These are phyloP conservation scores for Tetramorium alpestre DNA, from an alignment of 1,140 invertebrate genomes.

Conservation along the genomic window DNA sequence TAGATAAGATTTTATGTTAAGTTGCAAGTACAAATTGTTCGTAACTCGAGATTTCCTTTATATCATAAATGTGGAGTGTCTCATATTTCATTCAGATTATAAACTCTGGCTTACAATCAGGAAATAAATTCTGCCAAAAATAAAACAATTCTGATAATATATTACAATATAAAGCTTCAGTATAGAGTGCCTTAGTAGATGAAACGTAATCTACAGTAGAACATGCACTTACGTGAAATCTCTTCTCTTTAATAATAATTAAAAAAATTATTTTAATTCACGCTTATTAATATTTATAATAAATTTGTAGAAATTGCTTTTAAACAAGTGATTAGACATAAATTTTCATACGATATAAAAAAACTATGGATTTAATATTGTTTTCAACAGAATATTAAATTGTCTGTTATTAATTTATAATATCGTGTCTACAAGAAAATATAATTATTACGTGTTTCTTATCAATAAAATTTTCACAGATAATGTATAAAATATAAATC, in stretches of 20 bases:
- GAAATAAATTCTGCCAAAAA: constrained; percentile 49
- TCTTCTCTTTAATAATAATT: constrained; percentile 27
- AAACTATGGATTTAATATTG: neutral
- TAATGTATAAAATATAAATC: neutral
- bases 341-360: constrained; percentile 26
- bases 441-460: neutral
- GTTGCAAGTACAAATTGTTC: constrained; percentile 39
- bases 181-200: constrained; percentile 69
- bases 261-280: constrained; percentile 24
- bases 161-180: constrained; percentile 57
- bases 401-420: neutral
- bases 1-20: constrained; percentile 31
- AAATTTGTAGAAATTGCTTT: constrained; percentile 10
- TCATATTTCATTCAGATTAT: constrained; percentile 11
- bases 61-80: neutral
- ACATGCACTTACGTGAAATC: constrained; percentile 25
- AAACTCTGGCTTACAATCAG: constrained; percentile 18
- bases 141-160: constrained; percentile 24
- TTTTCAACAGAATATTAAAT: constrained; percentile 21
- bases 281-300: constrained; percentile 22
- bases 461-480: neutral
- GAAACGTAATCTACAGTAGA: constrained; percentile 29
- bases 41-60: constrained; percentile 16
- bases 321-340: neutral
- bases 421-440: neutral